phyloP scores from a whole-genome alignment of 2,888 invertebrate genomes.

The Schizaphis graminum region DNA sequence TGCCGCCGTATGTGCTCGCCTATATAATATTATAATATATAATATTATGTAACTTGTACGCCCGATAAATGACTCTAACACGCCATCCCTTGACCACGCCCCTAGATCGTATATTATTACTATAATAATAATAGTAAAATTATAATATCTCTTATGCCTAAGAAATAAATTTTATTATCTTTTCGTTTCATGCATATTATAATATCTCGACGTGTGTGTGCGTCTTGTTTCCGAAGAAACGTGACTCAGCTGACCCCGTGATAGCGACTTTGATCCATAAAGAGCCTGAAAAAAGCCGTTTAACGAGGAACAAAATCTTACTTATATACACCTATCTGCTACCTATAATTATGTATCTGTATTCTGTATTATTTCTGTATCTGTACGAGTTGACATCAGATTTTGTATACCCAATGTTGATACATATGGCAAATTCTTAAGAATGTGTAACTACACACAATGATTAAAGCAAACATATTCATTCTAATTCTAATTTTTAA shows the following conservation, averaged over 20 bases:
- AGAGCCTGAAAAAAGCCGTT: not conserved
- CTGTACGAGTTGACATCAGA: not conserved
- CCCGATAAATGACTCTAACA: constrained; percentile 44
- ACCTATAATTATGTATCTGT: not conserved
- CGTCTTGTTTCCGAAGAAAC: constrained; percentile 40
- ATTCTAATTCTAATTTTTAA: not conserved
- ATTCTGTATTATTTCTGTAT: not conserved
- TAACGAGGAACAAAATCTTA: not conserved
- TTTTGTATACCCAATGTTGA: not conserved
- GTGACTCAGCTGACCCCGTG: constrained; percentile 56
- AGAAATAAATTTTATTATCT: constrained; percentile 44
- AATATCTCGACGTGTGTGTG: not conserved
- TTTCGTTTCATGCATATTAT: constrained; percentile 13
- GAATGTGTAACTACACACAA: not conserved
- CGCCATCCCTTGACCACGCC: constrained; percentile 56
- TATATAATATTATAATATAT: not conserved
- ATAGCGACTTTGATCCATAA: constrained; percentile 54
- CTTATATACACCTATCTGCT: not conserved
- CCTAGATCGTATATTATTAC: constrained; percentile 19
- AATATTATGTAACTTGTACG: not conserved
- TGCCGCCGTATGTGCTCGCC: not conserved
- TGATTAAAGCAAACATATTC: not conserved
- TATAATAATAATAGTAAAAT: not conserved
- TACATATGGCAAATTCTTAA: not conserved
- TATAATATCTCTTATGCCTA: constrained; percentile 6